Base-by-base conservation (phyloP, 2,113 vertebrate genomes). In the Tursiops truncatus region DNA sequence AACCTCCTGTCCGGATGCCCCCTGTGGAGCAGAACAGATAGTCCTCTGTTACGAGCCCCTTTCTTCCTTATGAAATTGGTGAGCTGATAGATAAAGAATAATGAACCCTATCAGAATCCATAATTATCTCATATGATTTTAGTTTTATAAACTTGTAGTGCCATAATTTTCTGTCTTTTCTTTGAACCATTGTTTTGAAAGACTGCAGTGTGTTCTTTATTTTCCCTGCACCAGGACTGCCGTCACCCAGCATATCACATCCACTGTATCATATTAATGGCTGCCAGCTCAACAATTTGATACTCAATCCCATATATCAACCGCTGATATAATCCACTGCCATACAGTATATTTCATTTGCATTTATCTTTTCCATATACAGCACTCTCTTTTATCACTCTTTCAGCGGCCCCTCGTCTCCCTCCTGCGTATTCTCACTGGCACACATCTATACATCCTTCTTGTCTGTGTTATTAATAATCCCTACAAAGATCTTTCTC, bases 401-500 rank as follows among this genome's bases (percentile, higher is more conserved):
- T 93, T 89, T 80, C 89, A 76, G 47, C 15, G 14, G 31, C 56
- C 60, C 74, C 86, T 93, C 31, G 90, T 63, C 60, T 21, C 33
- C 63, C 65, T 3, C 44, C 67, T 87, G 70, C 94, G 97, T 97
- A 95, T 95, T 93, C 96, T 96, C 86, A 74, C 60, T 47, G 83
- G 77, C 86, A 73, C 83, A 92, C 71, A 91, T 96, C 95, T 96
- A 93, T 92, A 95, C 94, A 85, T 97, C 87, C 67, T 95, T 91
- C 36, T 84, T 91, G 70, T 83, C 74, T 95, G 14, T 88, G 95
- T 97, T 97, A 97, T 98, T 98, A 97, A 98, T 98, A 98, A 93
- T 97, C 96, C 96, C 97, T 97, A 98, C 97, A 97, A 93, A 95
- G 96, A 95, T 91, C 95, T 98, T 98, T 98, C 97, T 98, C 95